A percentile compares a stretch with the other conserved stretches of the same genome.
Evolutionary conservation across 2,797 vertebrate genomes (phyloP).

Genomic region (Eospalax fontanierii): DNA sequence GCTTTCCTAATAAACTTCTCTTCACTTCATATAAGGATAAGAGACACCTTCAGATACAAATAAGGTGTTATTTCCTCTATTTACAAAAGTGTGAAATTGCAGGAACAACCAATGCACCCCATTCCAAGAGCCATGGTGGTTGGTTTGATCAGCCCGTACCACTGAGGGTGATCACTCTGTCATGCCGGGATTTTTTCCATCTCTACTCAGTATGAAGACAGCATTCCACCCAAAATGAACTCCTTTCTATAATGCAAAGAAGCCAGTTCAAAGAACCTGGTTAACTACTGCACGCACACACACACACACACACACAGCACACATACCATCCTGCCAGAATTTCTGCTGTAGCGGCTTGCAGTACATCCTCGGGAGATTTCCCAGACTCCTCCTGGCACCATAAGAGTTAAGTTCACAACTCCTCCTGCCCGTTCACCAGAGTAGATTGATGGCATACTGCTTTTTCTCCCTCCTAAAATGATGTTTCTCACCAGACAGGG

Average conservation of each 20-base stretch:
- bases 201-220: constrained; percentile 49
- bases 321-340: background rate
- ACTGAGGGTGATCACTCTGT: background rate
- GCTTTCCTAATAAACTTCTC: constrained; percentile 46
- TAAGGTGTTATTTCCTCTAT: constrained; percentile 2
- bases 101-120: background rate
- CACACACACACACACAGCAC: too few relatives aligned
- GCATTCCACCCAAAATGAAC: background rate
- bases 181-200: background rate
- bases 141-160: background rate
- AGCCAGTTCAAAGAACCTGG: constrained; percentile 58
- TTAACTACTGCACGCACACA: background rate
- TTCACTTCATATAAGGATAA: constrained; percentile 47
- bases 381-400: constrained; percentile 37
- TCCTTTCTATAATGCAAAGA: constrained; percentile 55
- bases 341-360: background rate
- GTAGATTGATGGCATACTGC: constrained; percentile 81
- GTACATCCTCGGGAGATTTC: constrained; percentile 38
- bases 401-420: constrained; percentile 67
- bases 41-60: background rate
- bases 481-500: constrained; percentile 81
- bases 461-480: constrained; percentile 76
- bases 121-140: background rate
- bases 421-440: constrained; percentile 79
- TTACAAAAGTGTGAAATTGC: background rate